Evolutionary conservation across 2,113 vertebrate genomes (phyloP).

Genomic region (Macquaria ambigua): DNA sequence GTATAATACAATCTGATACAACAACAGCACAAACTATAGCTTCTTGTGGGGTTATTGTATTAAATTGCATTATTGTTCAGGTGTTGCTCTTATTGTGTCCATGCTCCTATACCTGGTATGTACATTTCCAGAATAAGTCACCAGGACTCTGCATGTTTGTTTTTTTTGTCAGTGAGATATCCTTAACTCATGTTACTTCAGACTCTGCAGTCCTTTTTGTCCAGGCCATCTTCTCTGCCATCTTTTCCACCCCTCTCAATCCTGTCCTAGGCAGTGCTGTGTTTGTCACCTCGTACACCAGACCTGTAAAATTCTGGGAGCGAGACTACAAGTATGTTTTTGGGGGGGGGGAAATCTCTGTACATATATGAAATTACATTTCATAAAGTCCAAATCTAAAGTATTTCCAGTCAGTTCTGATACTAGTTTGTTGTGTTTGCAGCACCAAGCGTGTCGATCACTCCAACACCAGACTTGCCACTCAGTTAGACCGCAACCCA

Average conservation of each 20-base stretch:
- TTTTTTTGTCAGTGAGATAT: neutral
- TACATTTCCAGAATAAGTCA: neutral
- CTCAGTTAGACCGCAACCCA: constrained; percentile 92
- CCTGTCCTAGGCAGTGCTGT: constrained; percentile 92
- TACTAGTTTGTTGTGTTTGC: constrained; percentile 37
- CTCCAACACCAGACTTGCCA: constrained; percentile 92
- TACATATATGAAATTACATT: neutral
- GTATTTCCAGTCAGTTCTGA: neutral
- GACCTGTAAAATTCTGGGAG: constrained; percentile 94
- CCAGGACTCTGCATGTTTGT: neutral
- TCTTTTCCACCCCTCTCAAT: constrained; percentile 93
- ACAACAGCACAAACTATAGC: too few relatives aligned
- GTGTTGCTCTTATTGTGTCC: neutral
- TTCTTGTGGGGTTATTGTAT: neutral
- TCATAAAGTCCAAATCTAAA: neutral
- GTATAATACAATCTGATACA: neutral
- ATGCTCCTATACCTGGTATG: neutral
- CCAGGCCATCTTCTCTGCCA: constrained; percentile 90
- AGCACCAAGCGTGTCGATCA: constrained; percentile 94
- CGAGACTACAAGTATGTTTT: constrained; percentile 91
- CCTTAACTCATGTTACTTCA: constrained; percentile 79
- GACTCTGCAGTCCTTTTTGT: constrained; percentile 93
- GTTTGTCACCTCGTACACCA: constrained; percentile 92
- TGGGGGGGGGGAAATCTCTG: too few relatives aligned
- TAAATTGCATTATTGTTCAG: neutral